Evolutionary conservation across 2,113 vertebrate species (phyloP), one percentile per base, ranked within the genome.

Genomic region (Coptodon rendalli): DNA sequence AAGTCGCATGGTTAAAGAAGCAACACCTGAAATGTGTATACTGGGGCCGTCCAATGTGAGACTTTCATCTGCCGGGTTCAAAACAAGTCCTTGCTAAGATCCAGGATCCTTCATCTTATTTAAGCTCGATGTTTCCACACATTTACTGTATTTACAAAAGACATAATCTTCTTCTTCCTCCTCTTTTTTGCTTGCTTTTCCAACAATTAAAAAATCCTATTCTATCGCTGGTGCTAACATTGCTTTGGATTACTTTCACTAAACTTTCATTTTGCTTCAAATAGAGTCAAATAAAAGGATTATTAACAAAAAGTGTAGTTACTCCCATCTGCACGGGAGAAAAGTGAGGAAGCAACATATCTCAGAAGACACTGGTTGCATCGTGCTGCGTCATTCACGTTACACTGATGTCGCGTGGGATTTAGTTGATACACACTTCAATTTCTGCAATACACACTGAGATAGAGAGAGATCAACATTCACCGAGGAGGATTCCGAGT

Each of bases 11-110:
- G 52, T 86, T 73, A 82, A 94, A 89, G 83, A 93, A 92, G 88
- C 89, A 83, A 91, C 92, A 93, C 93, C 93, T 93, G 91, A 93
- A 92, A 89, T 89, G 87, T 87, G 83, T 87, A 92, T 89, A 86
- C 81, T 52, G 73, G 86, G 91, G 79, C 89, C 68, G 80, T 91
- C 22, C 80, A 73, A 82, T 84, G 22, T 61, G 48, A 57, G 57
- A 66, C 66, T 86, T 43, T n/a, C 16, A 83, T 81, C 61, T 50
- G 56, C 19, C 56, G 34, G 19, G 53, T 85, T 91, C 45, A 90
- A 86, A 86, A 90, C 81, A 10, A 54, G 31, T 80, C 81, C 79
- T 56, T 71, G 22, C 73, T 48, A 22, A 29, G 22, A 83, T 82
- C 80, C 48, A 9, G 22, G 24, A 88, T 88, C 76, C 83, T 89